These are phyloP conservation scores for Garrulus glandarius DNA, from an alignment of 2,797 vertebrate genomes.

Conservation along the genomic window DNA sequence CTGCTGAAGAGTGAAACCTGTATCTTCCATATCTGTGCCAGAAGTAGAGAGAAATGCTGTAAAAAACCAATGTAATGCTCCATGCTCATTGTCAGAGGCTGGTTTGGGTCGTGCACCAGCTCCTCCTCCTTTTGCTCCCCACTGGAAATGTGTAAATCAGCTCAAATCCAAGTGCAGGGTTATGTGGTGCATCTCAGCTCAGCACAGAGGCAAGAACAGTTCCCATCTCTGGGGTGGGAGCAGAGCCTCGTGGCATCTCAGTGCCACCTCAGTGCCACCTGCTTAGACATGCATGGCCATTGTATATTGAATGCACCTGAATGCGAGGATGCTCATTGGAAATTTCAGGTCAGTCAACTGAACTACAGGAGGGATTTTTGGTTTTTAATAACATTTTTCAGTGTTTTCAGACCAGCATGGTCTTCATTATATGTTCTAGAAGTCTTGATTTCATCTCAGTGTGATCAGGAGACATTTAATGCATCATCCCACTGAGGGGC, in stretches of 20 bases:
- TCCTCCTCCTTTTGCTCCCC: not conserved
- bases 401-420: not conserved
- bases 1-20: not conserved
- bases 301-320: rapidly evolving
- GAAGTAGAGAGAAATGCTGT: too few relatives aligned
- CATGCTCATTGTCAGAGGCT: rapidly evolving
- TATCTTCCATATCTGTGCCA: not conserved
- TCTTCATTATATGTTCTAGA: not conserved
- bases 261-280: not conserved
- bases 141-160: not conserved
- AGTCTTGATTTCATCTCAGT: not conserved
- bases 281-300: not conserved
- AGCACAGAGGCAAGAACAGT: rapidly evolving
- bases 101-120: rapidly evolving
- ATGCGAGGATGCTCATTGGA: not conserved
- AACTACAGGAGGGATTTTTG: not conserved
- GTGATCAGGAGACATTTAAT: not conserved
- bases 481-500: not conserved
- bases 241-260: not conserved
- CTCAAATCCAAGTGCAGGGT: rapidly evolving
- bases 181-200: not conserved
- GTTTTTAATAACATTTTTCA: not conserved
- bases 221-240: not conserved
- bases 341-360: not conserved
- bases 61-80: rapidly evolving